phyloP scores from a whole-genome alignment of 2,888 invertebrate genomes.

The Salticus scenicus region DNA sequence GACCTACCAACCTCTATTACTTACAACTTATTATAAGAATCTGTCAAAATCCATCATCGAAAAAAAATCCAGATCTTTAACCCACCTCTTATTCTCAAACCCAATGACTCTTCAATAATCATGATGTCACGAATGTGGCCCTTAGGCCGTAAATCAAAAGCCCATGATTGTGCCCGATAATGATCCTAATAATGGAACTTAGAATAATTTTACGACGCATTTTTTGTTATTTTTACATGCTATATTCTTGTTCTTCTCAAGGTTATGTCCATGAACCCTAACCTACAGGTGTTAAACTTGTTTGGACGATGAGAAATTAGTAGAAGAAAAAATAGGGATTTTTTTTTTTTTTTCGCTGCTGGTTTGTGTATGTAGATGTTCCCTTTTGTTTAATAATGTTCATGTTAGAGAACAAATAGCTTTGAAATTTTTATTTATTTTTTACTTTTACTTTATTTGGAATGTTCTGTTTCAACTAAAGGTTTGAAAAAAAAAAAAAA shows the following conservation, averaged over 20 bases:
- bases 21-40: not conserved
- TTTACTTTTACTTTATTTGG: not conserved
- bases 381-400: conserved; percentile 51
- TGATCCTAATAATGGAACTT: conserved; percentile 56
- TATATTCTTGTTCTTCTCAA: conserved; percentile 16
- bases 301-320: conserved; percentile 44
- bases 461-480: conserved; percentile 6
- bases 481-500: not conserved
- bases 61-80: conserved; percentile 1
- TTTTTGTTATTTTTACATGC: conserved; percentile 31
- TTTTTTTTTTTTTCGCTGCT: conserved; percentile 13
- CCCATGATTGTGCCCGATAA: conserved; percentile 35
- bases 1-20: not conserved
- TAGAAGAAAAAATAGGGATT: conserved; percentile 21
- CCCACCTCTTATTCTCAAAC: not conserved
- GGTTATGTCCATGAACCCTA: conserved; percentile 50
- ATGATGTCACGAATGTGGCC: conserved; percentile 18
- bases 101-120: conserved; percentile 22
- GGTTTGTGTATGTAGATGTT: conserved; percentile 15
- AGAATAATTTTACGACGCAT: conserved; percentile 28
- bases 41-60: not conserved
- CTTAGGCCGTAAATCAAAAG: conserved; percentile 19
- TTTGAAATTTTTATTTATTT: conserved; percentile 22
- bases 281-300: conserved; percentile 61
- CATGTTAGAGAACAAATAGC: conserved; percentile 46